Base-by-base conservation (phyloP, 2,888 invertebrate genomes). In the Dolichomitus sp. region DNA sequence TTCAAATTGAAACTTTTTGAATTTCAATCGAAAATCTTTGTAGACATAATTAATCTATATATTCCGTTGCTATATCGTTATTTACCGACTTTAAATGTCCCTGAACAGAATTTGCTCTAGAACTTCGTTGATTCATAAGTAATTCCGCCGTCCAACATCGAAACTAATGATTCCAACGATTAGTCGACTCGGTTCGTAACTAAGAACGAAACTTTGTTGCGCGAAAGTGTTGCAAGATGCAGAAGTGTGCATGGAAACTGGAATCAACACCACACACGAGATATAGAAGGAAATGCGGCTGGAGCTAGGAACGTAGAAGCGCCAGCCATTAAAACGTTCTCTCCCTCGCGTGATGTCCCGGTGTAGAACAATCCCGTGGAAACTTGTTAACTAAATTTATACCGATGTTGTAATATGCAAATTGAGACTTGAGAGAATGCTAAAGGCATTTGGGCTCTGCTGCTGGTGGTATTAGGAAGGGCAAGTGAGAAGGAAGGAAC, bases 401-500 rank as follows among this genome's bases (percentile, higher is more conserved):
- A 65, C 79, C 50, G 50, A 85, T 77, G 42, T 77, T 77, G 74
- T 79, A 83, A 79, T 81, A 86, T 84, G 84, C 52, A 80, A 83
- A 85, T 86, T 69, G 50, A 59, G 54, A 63, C 48, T 73, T 68
- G 63, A 27, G 73, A 57, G 40, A 27, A 37, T 65, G 40, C 14
- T 12, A 14, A 33, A 75, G 14, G 57, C 42, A 19, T 30, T 42
- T 69, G 57, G 57, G 50, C 9, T 37, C 48, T 66, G 66, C 14
- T 27, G 48, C 33, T 40, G 42, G 27, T 27, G n/a, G 23, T n/a
- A 30, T 54, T 54, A 54, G 40, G 74, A n/a, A 52, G 27, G 54
- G 14, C 57, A 12, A 77, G 42, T 17, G 59, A 12, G 19, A 66
- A 37, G 37, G 23, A 69, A 66, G 70, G 61, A 45, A 74, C 63